phyloP scores from a whole-genome alignment of 1,140 invertebrate species.

The Drosophila mayri region DNA sequence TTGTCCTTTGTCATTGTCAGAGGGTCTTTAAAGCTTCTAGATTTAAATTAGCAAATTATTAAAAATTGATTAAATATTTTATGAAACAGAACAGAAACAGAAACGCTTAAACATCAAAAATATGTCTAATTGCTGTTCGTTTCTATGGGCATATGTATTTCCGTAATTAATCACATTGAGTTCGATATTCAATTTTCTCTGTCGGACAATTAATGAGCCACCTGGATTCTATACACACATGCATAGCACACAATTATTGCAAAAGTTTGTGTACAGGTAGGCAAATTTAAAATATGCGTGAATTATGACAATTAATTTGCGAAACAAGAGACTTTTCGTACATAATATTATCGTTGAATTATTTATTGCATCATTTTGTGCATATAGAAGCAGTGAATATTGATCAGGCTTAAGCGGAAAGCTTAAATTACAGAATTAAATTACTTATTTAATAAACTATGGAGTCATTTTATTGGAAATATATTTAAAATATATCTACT shows the following conservation, averaged over 20 bases:
- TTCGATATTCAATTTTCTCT: slow-evolving; percentile 45
- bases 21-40: slow-evolving; percentile 1
- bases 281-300: slow-evolving; percentile 55
- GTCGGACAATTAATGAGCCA: slow-evolving; percentile 39
- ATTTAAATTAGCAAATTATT: slow-evolving; percentile 50
- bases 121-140: not conserved
- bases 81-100: too few relatives aligned
- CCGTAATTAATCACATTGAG: slow-evolving; percentile 51
- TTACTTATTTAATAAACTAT: slow-evolving; percentile 4
- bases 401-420: slow-evolving; percentile 39
- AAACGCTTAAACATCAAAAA: slow-evolving; percentile 16
- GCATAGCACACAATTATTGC: not conserved
- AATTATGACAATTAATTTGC: slow-evolving; percentile 59
- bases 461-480: too few relatives aligned
- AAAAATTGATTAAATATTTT: slow-evolving; percentile 19
- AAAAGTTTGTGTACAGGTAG: slow-evolving; percentile 7
- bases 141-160: slow-evolving; percentile 2
- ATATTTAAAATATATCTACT: not conserved
- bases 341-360: slow-evolving; percentile 53
- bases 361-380: slow-evolving; percentile 43
- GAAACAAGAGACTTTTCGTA: slow-evolving; percentile 32
- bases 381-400: slow-evolving; percentile 25
- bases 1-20: slow-evolving; percentile 4
- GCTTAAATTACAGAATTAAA: slow-evolving; percentile 23
- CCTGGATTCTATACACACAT: slow-evolving; percentile 28